Evolutionary conservation across 1,140 invertebrate species (phyloP).

Genomic region (Heterodera schachtii): DNA sequence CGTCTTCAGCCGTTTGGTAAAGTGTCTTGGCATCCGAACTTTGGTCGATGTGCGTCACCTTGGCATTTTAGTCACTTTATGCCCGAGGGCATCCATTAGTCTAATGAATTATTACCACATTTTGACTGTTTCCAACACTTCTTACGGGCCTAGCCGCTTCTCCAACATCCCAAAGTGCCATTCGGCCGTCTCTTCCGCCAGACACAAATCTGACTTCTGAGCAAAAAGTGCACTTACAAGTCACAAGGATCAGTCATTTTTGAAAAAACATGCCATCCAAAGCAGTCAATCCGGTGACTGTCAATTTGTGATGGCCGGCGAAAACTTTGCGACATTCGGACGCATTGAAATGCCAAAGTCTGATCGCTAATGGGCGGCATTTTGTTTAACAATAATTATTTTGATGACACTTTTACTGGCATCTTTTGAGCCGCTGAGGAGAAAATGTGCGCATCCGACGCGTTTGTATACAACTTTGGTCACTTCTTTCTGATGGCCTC

Average conservation of each 20-base stretch:
- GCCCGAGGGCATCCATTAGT: constrained; percentile 1
- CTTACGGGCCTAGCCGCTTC: constrained; percentile 12
- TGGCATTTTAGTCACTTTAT: not conserved
- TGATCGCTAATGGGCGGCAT: not conserved
- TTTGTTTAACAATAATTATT: not conserved
- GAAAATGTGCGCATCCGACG: constrained; percentile 52
- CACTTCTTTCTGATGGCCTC: constrained; percentile 44
- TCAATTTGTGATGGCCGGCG: constrained; percentile 38
- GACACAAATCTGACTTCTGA: constrained; percentile 43
- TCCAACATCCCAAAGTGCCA: constrained; percentile 36
- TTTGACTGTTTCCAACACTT: constrained; percentile 29
- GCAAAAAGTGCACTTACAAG: not conserved
- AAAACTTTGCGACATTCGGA: constrained; percentile 34
- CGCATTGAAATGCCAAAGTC: constrained; percentile 44
- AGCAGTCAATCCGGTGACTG: constrained; percentile 38
- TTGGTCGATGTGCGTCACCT: constrained; percentile 45
- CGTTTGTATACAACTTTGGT: constrained; percentile 52
- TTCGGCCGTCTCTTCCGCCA: constrained; percentile 36
- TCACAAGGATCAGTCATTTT: not conserved
- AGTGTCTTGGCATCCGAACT: constrained; percentile 38
- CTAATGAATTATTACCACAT: constrained; percentile 27
- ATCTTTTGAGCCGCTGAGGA: constrained; percentile 50
- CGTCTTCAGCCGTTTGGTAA: constrained; percentile 50
- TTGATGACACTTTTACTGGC: not conserved
- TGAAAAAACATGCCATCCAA: constrained; percentile 41